phyloP scores from a whole-genome alignment of 2,113 vertebrate species.

The Sceloporus tristichus region DNA sequence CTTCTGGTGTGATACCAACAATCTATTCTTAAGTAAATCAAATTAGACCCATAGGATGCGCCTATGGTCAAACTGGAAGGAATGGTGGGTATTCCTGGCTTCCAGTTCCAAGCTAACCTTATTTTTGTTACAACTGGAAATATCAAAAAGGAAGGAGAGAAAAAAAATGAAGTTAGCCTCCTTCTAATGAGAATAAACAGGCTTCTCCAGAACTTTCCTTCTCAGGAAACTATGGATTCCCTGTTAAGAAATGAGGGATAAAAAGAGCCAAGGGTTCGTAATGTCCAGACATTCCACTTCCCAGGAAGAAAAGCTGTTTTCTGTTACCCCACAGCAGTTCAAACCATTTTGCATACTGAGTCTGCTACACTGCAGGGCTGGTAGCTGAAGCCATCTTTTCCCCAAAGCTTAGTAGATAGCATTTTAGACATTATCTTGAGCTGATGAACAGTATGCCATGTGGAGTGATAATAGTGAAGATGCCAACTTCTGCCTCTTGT shows the following conservation, averaged over 20 bases:
- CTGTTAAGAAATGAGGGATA: neutral
- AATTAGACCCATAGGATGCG: neutral
- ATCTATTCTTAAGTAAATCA: neutral
- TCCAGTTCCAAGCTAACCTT: slow-evolving; percentile 50
- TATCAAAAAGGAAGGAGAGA: neutral
- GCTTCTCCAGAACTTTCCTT: neutral
- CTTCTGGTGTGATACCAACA: neutral
- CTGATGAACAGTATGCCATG: neutral
- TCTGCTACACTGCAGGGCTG: no score
- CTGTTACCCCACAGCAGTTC: no score
- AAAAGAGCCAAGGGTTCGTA: neutral
- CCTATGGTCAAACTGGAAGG: neutral
- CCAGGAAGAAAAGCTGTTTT: neutral
- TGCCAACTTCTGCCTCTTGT: neutral
- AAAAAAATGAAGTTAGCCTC: neutral
- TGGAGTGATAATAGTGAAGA: neutral
- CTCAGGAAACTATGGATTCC: neutral
- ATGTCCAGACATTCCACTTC: neutral
- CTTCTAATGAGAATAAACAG: neutral
- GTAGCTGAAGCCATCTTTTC: neutral
- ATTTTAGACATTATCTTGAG: neutral
- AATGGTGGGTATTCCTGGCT: neutral
- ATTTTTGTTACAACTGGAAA: neutral
- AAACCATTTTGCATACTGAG: neutral
- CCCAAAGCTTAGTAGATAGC: neutral